phyloP scores from a whole-genome alignment of 2,888 invertebrate genomes.

The Drosophila birchii region DNA sequence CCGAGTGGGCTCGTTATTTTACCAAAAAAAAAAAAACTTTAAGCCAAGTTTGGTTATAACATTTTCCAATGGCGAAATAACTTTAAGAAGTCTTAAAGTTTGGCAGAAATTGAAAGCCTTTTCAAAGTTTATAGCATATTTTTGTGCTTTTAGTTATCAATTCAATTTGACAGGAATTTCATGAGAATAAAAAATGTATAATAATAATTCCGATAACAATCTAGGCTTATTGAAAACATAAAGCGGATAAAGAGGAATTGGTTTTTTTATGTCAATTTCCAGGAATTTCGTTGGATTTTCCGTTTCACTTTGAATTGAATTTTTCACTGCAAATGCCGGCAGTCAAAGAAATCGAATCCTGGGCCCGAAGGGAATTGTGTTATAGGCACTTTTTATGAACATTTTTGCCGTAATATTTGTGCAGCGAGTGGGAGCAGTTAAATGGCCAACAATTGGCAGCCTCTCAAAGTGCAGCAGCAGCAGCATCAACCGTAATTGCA shows the following conservation, averaged over 20 bases:
- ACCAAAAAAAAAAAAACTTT: not conserved
- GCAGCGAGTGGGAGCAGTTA: slow-evolving; percentile 11
- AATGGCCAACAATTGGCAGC: slow-evolving; percentile 45
- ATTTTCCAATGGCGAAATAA: not conserved
- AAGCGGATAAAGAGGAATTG: not conserved
- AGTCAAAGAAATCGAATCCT: slow-evolving; percentile 13
- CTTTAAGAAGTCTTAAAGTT: not conserved
- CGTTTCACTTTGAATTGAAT: not conserved
- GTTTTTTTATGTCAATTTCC: not conserved
- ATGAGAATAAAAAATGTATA: not conserved
- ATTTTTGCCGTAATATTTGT: slow-evolving; percentile 10
- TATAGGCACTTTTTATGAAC: slow-evolving; percentile 9
- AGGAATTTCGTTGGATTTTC: not conserved
- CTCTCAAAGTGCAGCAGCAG: slow-evolving; percentile 34
- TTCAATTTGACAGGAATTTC: slow-evolving; percentile 5
- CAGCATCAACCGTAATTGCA: slow-evolving; percentile 45
- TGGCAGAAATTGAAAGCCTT: not conserved
- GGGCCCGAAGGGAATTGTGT: slow-evolving; percentile 1
- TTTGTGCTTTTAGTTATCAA: slow-evolving; percentile 8
- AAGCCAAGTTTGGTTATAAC: not conserved
- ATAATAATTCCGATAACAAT: not conserved
- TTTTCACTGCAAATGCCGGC: slow-evolving; percentile 8
- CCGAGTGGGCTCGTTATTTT: not conserved
- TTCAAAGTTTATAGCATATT: not conserved
- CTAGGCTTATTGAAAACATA: not conserved